These are phyloP conservation scores for Lasioglossum pauxillum DNA, from an alignment of 2,888 invertebrate genomes.

Conservation along the genomic window DNA sequence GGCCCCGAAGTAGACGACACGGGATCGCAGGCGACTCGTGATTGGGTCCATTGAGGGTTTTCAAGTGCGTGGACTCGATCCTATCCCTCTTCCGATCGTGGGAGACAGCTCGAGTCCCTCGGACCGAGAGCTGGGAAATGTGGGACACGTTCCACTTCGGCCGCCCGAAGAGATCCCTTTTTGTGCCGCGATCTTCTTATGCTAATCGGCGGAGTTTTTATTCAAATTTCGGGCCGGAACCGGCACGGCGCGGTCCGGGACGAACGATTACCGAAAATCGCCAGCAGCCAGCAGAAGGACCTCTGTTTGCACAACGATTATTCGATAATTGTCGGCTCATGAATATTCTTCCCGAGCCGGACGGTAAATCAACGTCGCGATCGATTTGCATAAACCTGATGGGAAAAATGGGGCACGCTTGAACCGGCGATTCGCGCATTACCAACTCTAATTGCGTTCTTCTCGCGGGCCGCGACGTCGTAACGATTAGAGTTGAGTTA, in stretches of 20 bases:
- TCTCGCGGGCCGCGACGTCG: slow-evolving; percentile 20
- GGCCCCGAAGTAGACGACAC: slow-evolving; percentile 74
- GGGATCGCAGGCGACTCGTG: slow-evolving; percentile 72
- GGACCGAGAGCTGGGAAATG: slow-evolving; percentile 10
- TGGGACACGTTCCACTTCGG: slow-evolving; percentile 8
- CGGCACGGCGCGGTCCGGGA: not conserved
- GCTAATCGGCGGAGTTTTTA: not conserved
- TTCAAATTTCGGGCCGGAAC: not conserved
- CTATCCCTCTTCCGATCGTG: slow-evolving; percentile 72
- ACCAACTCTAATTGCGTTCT: slow-evolving; percentile 33
- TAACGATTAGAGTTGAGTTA: slow-evolving; percentile 22
- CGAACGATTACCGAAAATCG: slow-evolving; percentile 1
- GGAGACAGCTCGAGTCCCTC: slow-evolving; percentile 71
- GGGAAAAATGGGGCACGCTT: slow-evolving; percentile 1
- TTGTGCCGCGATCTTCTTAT: not conserved
- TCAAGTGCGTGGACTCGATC: slow-evolving; percentile 74
- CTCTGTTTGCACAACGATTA: slow-evolving; percentile 21
- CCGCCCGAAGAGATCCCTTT: not conserved
- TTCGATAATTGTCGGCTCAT: not conserved
- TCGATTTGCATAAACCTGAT: slow-evolving; percentile 6
- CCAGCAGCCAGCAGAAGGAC: not conserved
- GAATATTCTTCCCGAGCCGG: slow-evolving; percentile 33
- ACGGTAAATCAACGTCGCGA: slow-evolving; percentile 17
- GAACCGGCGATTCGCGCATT: slow-evolving; percentile 20
- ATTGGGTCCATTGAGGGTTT: slow-evolving; percentile 81